Evolutionary conservation across 2,797 vertebrate species (phyloP).

Genomic region (Adelosebastes latens): DNA sequence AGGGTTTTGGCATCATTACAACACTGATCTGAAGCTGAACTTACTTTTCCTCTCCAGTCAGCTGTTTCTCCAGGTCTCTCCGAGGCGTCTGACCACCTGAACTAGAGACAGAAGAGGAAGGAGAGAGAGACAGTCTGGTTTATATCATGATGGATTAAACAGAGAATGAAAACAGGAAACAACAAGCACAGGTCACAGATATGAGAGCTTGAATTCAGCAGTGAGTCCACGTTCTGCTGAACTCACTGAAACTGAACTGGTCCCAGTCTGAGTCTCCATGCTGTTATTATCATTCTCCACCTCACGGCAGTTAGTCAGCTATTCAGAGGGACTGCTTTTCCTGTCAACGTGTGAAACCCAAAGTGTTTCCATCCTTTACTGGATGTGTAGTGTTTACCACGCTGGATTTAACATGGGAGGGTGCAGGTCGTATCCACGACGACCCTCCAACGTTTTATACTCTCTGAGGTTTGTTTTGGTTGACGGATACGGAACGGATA

Average conservation of each 20-base stretch:
- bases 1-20: too few relatives aligned
- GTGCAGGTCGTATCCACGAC: too few relatives aligned
- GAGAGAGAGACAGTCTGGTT: background rate
- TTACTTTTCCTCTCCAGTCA: constrained; percentile 98
- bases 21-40: background rate
- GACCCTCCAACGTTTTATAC: accelerated
- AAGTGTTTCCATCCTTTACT: too few relatives aligned
- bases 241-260: too few relatives aligned
- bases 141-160: background rate
- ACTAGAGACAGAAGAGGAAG: constrained; percentile 67
- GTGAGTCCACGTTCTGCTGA: background rate
- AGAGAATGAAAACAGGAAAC: background rate
- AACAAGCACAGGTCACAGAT: background rate
- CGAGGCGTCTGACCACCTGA: constrained; percentile 96
- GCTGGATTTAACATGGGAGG: too few relatives aligned
- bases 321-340: too few relatives aligned
- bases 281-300: constrained; percentile 40
- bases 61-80: constrained; percentile 96
- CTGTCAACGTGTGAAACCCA: too few relatives aligned
- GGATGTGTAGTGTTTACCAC: too few relatives aligned
- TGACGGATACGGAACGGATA: too few relatives aligned
- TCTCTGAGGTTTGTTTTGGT: too few relatives aligned
- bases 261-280: constrained; percentile 24
- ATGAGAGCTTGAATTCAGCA: background rate
- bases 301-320: constrained; percentile 41